Evolutionary conservation across 2,113 vertebrate genomes (phyloP).

Genomic region (Pelusios castaneus): DNA sequence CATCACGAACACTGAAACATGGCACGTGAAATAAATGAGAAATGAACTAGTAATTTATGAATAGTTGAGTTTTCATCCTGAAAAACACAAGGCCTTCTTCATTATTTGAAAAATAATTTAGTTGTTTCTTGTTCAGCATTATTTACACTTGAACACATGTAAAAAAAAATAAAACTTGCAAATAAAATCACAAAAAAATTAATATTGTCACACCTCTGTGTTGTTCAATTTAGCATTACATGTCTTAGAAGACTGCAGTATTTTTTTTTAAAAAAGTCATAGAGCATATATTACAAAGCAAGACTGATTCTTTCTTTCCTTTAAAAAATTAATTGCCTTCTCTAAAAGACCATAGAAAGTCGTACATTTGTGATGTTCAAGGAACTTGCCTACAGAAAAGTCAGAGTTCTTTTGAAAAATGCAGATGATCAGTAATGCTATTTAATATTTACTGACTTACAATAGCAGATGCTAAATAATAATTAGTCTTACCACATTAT

Average conservation of each 20-base stretch:
- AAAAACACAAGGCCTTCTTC: neutral
- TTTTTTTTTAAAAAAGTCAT: neutral
- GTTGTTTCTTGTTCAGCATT: constrained; percentile 12
- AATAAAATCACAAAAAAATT: constrained; percentile 11
- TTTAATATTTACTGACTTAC: constrained; percentile 29
- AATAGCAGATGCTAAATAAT: constrained; percentile 22
- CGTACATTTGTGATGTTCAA: constrained; percentile 7
- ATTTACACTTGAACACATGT: constrained; percentile 37
- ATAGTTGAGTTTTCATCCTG: constrained; percentile 7
- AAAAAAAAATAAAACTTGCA: constrained; percentile 13
- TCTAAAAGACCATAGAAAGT: neutral
- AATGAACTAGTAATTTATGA: constrained; percentile 19
- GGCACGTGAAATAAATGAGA: neutral
- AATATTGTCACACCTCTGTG: neutral
- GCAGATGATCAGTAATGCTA: neutral
- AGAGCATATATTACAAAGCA: neutral
- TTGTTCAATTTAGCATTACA: neutral
- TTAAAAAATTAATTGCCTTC: neutral
- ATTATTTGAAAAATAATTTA: neutral
- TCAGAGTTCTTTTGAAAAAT: neutral
- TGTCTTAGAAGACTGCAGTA: neutral
- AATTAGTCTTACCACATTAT: neutral
- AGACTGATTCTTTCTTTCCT: neutral
- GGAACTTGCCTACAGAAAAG: constrained; percentile 24
- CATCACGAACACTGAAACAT: neutral